A percentile compares a stretch with the other conserved stretches of the same genome.
phyloP scores from a whole-genome alignment of 2,797 vertebrate genomes.

The Eupleurogrammus muticus region DNA sequence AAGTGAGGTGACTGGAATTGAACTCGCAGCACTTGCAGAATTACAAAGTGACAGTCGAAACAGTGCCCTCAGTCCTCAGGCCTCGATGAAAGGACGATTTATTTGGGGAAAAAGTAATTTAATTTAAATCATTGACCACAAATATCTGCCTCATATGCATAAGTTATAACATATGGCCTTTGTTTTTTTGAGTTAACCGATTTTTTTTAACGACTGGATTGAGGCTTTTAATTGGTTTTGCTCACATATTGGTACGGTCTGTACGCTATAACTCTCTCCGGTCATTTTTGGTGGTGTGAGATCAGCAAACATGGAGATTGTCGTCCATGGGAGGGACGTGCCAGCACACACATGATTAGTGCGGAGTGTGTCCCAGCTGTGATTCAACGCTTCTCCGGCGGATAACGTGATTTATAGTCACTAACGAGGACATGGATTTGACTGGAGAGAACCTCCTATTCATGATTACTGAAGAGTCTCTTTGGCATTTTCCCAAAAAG shows the following conservation, averaged over 20 bases:
- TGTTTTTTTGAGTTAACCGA: conserved; percentile 5
- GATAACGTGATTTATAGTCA: background rate
- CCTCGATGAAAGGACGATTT: conserved; percentile 35
- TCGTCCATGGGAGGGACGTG: conserved; percentile 6
- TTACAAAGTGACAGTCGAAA: conserved; percentile 8
- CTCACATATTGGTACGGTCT: conserved; percentile 7
- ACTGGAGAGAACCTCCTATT: background rate
- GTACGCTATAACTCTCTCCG: background rate
- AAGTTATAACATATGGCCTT: conserved; percentile 25
- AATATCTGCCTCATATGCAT: conserved; percentile 14
- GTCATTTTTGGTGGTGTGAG: background rate
- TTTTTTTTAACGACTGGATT: background rate
- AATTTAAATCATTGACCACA: conserved; percentile 31
- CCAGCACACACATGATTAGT: conserved; percentile 18
- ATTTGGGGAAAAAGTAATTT: conserved; percentile 28
- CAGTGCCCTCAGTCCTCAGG: conserved; percentile 24
- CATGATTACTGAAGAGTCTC: background rate
- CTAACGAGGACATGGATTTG: conserved; percentile 1
- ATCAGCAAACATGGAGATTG: background rate
- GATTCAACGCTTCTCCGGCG: background rate
- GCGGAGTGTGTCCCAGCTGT: conserved; percentile 1
- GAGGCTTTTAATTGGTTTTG: conserved; percentile 18
- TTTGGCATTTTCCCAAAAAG: background rate
- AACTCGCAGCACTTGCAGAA: background rate
- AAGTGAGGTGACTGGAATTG: background rate